Percentiles rank a stretch among this genome's conserved stretches.
Evolutionary conservation across 2,797 vertebrate genomes (phyloP).

Genomic region (Coracias cyanogaster): DNA sequence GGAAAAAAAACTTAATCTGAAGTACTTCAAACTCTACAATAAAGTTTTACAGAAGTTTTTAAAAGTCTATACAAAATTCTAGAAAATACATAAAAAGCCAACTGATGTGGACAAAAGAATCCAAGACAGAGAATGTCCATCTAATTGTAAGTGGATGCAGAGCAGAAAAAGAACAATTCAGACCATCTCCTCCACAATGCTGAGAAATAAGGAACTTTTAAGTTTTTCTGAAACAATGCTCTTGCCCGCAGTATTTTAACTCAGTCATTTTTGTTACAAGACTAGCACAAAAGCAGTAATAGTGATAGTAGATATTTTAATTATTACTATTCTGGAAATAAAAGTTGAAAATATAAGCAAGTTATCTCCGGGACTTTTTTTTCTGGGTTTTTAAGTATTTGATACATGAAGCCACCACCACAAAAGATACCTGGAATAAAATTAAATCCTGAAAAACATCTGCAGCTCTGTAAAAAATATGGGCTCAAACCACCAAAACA

Average conservation of each 20-base stretch:
- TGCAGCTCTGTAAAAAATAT: neutral
- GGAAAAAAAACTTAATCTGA: neutral
- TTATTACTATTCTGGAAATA: neutral
- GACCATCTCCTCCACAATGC: neutral
- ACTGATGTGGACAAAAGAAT: neutral
- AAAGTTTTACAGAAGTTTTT: neutral
- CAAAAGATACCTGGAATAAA: neutral
- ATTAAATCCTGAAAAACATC: neutral
- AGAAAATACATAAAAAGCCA: neutral
- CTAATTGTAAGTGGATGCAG: rapidly evolving
- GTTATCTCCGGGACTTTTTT: neutral
- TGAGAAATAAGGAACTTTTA: neutral
- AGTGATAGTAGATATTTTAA: neutral
- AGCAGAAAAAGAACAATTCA: neutral
- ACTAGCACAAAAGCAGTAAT: neutral
- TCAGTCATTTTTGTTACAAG: neutral
- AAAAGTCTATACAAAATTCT: neutral
- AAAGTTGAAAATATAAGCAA: neutral
- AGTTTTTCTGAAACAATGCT: neutral
- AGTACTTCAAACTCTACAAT: neutral
- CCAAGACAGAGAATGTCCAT: neutral
- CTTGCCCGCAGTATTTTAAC: neutral
- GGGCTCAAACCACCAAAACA: neutral
- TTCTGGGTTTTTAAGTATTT: neutral
- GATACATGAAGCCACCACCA: neutral